phyloP scores from a whole-genome alignment of 2,113 vertebrate species.

The Leptobrachium ailaonicum region DNA sequence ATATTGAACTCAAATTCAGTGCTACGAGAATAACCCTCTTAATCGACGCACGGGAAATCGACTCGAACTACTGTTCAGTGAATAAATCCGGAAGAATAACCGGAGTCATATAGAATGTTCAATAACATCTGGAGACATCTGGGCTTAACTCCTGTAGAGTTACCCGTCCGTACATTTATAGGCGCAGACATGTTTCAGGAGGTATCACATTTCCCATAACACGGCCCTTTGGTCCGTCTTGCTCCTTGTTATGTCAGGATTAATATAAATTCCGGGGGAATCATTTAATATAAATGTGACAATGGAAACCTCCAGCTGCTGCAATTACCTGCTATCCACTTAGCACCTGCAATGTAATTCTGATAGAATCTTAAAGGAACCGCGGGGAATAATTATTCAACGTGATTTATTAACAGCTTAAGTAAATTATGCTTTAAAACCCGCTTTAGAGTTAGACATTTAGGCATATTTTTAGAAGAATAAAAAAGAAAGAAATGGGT shows the following conservation, averaged over 20 bases:
- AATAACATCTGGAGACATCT: no score
- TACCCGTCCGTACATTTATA: not conserved
- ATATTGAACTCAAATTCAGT: no score
- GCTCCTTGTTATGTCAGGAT: constrained; percentile 1
- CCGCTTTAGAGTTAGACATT: not conserved
- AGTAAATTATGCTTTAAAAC: not conserved
- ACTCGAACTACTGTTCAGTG: no score
- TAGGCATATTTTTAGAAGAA: no score
- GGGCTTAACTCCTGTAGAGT: not conserved
- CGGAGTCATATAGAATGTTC: no score
- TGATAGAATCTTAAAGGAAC: constrained; percentile 8
- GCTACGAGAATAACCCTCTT: no score
- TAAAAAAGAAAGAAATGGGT: no score
- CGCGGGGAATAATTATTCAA: not conserved
- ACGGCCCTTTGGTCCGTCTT: not conserved
- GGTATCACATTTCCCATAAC: not conserved
- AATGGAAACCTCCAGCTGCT: not conserved
- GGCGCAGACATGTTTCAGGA: not conserved
- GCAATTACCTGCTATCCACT: not conserved
- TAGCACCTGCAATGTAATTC: not conserved
- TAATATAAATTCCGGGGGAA: not conserved
- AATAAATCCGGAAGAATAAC: no score
- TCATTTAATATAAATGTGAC: not conserved
- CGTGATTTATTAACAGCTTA: not conserved
- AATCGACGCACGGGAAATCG: no score